phyloP scores from a whole-genome alignment of 2,797 vertebrate genomes.

The Smutsia gigantea region DNA sequence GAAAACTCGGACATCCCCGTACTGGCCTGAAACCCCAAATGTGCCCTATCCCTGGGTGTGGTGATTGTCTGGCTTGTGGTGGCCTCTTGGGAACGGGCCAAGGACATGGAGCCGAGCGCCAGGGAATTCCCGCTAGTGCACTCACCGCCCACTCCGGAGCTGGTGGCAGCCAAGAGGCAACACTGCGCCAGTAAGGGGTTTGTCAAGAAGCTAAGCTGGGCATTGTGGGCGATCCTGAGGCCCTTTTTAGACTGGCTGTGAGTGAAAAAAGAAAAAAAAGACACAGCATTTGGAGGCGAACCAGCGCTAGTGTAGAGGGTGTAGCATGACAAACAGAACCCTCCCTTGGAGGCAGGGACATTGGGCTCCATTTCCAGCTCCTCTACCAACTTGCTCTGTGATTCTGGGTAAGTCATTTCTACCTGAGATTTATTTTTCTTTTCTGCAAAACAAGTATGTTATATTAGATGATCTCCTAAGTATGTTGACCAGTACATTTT shows the following conservation, averaged over 20 bases:
- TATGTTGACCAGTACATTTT: background rate
- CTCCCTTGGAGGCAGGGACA: background rate
- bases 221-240: conserved; percentile 68
- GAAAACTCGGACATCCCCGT: conserved; percentile 29
- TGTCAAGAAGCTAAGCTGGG: conserved; percentile 76
- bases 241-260: conserved; percentile 72
- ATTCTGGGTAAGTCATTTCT: conserved; percentile 50
- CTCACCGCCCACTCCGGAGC: conserved; percentile 66
- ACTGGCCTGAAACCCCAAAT: conserved; percentile 65
- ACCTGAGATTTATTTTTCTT: conserved; percentile 42
- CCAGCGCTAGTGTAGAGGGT: background rate
- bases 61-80: conserved; percentile 70
- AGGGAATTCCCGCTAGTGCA: conserved; percentile 74
- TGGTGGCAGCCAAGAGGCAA: conserved; percentile 70
- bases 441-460: conserved; percentile 18
- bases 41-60: background rate
- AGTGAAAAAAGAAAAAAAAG: background rate
- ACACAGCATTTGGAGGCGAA: conserved; percentile 47
- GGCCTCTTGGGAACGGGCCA: conserved; percentile 75
- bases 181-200: conserved; percentile 66
- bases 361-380: background rate
- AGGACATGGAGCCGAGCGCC: conserved; percentile 46
- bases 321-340: background rate
- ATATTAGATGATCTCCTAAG: conserved; percentile 24
- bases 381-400: conserved; percentile 3